Evolutionary conservation across 2,113 vertebrate genomes (phyloP).

Genomic region (Galemys pyrenaicus): DNA sequence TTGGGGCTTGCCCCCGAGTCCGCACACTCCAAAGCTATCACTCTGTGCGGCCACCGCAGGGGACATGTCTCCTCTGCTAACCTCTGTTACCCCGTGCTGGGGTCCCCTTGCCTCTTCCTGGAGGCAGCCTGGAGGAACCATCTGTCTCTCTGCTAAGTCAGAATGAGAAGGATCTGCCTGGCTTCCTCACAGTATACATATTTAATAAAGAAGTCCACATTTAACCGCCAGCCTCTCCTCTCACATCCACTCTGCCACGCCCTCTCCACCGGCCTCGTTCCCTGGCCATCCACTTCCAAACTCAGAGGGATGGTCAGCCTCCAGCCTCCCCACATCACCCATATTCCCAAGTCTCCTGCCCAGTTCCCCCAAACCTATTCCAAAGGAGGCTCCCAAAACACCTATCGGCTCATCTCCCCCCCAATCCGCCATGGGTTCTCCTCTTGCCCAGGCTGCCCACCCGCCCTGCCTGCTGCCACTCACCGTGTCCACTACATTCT

Average conservation of each 20-base stretch:
- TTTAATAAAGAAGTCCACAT: conserved; percentile 48
- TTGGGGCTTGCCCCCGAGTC: not conserved
- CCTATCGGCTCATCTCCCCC: not conserved
- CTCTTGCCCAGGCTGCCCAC: not conserved
- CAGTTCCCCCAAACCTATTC: not conserved
- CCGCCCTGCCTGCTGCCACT: not conserved
- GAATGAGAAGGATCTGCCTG: conserved; percentile 26
- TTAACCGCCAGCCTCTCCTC: not conserved
- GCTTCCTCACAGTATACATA: not conserved
- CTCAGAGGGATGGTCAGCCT: not conserved
- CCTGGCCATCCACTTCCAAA: not conserved
- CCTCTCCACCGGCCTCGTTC: not conserved
- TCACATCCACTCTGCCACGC: not conserved
- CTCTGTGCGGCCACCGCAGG: not conserved
- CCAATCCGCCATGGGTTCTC: not conserved
- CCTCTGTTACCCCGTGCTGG: not conserved
- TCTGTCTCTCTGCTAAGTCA: conserved; percentile 15
- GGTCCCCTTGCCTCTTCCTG: not conserved
- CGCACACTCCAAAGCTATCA: not conserved
- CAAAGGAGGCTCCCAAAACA: not conserved
- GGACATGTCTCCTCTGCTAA: not conserved
- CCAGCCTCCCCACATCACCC: not conserved
- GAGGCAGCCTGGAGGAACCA: not conserved
- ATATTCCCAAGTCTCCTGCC: not conserved
- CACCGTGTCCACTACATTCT: conserved; percentile 76